Conservation (phyloP, 2,797 vertebrate species). For the Gallinago solitaria region DNA sequence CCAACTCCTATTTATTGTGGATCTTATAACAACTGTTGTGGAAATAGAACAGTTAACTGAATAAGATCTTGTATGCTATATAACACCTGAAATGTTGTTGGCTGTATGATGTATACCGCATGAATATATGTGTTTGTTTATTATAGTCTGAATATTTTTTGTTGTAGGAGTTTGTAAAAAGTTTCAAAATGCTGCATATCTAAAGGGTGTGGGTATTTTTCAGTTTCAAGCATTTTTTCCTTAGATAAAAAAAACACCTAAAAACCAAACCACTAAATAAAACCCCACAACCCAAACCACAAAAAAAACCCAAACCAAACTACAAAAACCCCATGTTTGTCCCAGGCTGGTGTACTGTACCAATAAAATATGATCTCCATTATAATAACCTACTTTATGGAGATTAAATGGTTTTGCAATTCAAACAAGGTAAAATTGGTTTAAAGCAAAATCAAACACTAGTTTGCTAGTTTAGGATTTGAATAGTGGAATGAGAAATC, state of each 20-base stretch:
- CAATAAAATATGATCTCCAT: slow-evolving; percentile 80
- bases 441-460: slow-evolving; percentile 85
- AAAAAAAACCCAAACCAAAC: rapidly evolving
- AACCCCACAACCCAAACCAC: rapidly evolving
- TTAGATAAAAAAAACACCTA: not conserved
- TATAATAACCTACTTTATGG: slow-evolving; percentile 85
- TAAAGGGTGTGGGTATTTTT: not conserved
- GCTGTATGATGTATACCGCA: not conserved
- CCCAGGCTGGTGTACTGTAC: slow-evolving; percentile 59
- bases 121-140: not conserved
- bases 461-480: slow-evolving; percentile 83
- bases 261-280: not conserved
- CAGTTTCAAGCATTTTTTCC: not conserved
- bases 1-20: not conserved
- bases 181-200: not conserved
- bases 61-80: not conserved
- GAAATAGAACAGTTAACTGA: not conserved
- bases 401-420: slow-evolving; percentile 87
- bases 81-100: not conserved
- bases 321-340: slow-evolving; percentile 21
- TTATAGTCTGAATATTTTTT: not conserved
- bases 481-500: slow-evolving; percentile 83
- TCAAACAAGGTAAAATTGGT: slow-evolving; percentile 86
- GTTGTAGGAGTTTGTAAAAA: not conserved
- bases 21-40: not conserved